Evolutionary conservation across 2,888 invertebrate genomes (phyloP), one percentile per base, ranked within the genome.

Genomic region (Ametastegia equiseti): DNA sequence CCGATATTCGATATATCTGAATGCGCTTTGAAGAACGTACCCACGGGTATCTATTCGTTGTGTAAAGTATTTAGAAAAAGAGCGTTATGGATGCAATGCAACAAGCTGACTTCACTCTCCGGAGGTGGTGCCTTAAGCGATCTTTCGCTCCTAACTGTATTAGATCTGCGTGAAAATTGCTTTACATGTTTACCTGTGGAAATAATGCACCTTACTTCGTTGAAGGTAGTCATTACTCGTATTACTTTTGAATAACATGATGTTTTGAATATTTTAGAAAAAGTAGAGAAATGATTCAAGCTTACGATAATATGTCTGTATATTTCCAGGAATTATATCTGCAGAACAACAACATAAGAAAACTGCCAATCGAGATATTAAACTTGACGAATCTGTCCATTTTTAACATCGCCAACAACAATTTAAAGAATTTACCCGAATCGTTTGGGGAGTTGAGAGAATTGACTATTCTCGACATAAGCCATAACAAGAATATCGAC

Each of bases 41-140:
- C 97, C 54, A 93, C 95, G 82, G 96, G 97, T 83, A 95, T 97
- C 80, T 97, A 94, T 92, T 95, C 96, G 39, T 92, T 97, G 82
- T 97, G 97, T 91, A 95, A 95, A 92, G 97, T 97, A 63, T 95
- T 96, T 89, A 94, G 97, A 85, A 97, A 97, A 92, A 95, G 96
- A 88, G 92, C 92, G 82, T 91, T 97, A 84, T 93, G 93, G 90
- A 92, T 95, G 85, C 94, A 96, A 88, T 93, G 94, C 86, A 97
- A 97, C 91, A 94, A 93, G 86, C 92, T 97, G 85, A 93, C 94
- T 77, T 94, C 95, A 69, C 92, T 97, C 63, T 93, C 94, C 83
- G 95, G 95, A 87, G 96, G 96, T 84, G 97, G 97, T 81, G 93
- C 93, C 87, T 92, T 97, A 87, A 93, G 93, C 85, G 96, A 97